These are phyloP conservation scores for Megalopta genalis DNA, from an alignment of 1,140 invertebrate species.

Conservation along the genomic window DNA sequence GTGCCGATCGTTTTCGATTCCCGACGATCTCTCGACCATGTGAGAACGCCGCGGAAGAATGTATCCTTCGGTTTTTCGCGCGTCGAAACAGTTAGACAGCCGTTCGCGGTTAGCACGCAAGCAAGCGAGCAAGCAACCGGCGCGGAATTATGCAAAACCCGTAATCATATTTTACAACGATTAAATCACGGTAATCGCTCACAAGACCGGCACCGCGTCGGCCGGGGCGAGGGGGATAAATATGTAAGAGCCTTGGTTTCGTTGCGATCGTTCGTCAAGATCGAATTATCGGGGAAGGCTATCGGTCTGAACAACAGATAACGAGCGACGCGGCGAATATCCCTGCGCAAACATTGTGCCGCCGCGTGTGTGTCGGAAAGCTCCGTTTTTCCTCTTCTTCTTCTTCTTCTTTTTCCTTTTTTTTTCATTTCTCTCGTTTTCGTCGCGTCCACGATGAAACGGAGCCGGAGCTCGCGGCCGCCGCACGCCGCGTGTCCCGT, in stretches of 20 bases:
- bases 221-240: not conserved
- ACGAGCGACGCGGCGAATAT: not conserved
- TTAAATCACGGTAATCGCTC: not conserved
- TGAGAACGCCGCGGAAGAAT: too few relatives aligned
- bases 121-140: too few relatives aligned
- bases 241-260: slow-evolving; percentile 13
- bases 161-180: slow-evolving; percentile 17
- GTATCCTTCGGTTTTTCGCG: not conserved
- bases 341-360: not conserved
- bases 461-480: too few relatives aligned
- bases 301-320: not conserved
- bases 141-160: not conserved
- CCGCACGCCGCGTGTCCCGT: too few relatives aligned
- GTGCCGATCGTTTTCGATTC: too few relatives aligned
- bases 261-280: slow-evolving; percentile 25
- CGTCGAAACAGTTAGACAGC: not conserved
- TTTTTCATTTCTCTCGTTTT: too few relatives aligned
- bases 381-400: too few relatives aligned
- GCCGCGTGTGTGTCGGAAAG: too few relatives aligned
- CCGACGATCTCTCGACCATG: too few relatives aligned
- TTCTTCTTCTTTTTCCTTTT: too few relatives aligned
- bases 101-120: not conserved
- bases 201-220: too few relatives aligned
- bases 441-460: too few relatives aligned
- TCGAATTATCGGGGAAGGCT: slow-evolving; percentile 14